phyloP scores from a whole-genome alignment of 2,797 vertebrate genomes.

The Ctenosaura bakeri region DNA sequence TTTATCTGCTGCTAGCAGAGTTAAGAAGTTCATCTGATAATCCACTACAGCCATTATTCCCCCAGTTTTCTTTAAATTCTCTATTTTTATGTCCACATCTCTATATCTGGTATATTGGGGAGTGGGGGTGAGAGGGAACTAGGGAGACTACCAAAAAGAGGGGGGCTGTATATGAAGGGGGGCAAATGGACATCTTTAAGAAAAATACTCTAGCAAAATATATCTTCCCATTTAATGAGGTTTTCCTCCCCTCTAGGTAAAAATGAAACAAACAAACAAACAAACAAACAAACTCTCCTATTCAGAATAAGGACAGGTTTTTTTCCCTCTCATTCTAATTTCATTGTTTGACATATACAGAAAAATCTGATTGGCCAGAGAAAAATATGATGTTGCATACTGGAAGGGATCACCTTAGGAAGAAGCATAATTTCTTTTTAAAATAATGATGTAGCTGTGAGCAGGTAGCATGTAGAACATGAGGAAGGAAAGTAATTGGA shows the following conservation, averaged over 20 bases:
- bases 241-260: not conserved
- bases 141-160: not conserved
- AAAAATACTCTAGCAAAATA: not conserved
- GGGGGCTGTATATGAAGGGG: not conserved
- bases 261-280: not conserved
- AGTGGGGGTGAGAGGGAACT: not conserved
- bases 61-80: not conserved
- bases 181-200: not conserved
- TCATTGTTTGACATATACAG: not conserved
- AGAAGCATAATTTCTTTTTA: not conserved
- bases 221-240: not conserved
- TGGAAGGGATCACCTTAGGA: not conserved
- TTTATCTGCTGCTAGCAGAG: constrained; percentile 28
- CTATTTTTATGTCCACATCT: constrained; percentile 3
- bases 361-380: not conserved
- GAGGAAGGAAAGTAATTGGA: not conserved
- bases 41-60: not conserved
- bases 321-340: not conserved
- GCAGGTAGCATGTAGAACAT: not conserved
- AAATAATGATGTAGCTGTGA: not conserved
- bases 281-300: not conserved
- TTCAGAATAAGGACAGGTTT: not conserved
- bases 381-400: not conserved
- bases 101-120: not conserved
- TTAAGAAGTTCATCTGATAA: not conserved